Percentiles rank a stretch among this genome's conserved stretches.
Conservation (phyloP, 2,888 invertebrate species). For the Augiades crinisus region DNA sequence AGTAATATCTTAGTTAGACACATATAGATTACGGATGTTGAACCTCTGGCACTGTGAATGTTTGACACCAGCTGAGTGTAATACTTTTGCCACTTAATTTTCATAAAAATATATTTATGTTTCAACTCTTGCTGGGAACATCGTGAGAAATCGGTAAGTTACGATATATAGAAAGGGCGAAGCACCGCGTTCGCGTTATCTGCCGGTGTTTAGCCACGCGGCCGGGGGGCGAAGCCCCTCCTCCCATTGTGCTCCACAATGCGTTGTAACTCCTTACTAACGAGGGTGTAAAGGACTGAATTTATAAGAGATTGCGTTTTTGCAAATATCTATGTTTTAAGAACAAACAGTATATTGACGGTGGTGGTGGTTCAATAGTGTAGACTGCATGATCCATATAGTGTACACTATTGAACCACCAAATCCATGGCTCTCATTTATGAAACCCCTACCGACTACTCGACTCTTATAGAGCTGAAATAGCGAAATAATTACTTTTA, state of each 20-base stretch:
- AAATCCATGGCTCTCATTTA: too few relatives aligned
- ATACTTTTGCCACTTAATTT: not conserved
- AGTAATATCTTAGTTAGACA: too few relatives aligned
- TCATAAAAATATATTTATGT: slow-evolving; percentile 6
- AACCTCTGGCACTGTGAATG: too few relatives aligned
- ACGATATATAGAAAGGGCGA: slow-evolving; percentile 23
- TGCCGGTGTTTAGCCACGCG: slow-evolving; percentile 56
- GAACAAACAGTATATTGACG: too few relatives aligned
- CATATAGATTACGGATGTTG: too few relatives aligned
- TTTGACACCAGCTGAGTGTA: not conserved
- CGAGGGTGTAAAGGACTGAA: slow-evolving; percentile 50
- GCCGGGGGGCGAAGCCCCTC: slow-evolving; percentile 54
- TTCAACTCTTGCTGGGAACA: slow-evolving; percentile 4
- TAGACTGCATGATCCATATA: too few relatives aligned
- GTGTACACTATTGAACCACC: too few relatives aligned
- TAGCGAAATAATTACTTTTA: too few relatives aligned
- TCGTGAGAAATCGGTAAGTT: slow-evolving; percentile 18
- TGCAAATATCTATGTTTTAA: too few relatives aligned
- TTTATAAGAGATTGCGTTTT: slow-evolving; percentile 30
- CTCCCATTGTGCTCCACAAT: slow-evolving; percentile 75
- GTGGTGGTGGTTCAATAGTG: too few relatives aligned
- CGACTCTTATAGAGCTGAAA: too few relatives aligned
- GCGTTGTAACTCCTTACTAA: slow-evolving; percentile 74
- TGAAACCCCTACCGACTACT: too few relatives aligned
- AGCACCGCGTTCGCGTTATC: slow-evolving; percentile 15